Evolutionary conservation across 1,140 invertebrate species (phyloP), one percentile per base, ranked within the genome.

Genomic region (Hyphantria cunea): DNA sequence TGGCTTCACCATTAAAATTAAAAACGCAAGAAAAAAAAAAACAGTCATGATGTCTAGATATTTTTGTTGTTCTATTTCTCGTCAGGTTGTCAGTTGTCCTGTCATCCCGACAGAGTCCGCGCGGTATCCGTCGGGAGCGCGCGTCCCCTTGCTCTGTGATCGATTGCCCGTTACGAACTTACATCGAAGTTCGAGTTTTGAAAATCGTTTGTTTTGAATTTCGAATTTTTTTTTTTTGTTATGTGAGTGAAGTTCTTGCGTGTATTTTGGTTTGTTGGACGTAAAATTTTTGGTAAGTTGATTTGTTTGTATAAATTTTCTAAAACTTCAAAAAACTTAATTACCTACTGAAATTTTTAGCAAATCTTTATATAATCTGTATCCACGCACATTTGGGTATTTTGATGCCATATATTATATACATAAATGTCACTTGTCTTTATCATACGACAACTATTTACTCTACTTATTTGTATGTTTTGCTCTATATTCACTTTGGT

Each of bases 81-180:
- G 31, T 31, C 32, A 14, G 49, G 17, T 25, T 25, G 17, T 41
- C 13, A 42, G 17, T 25, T 25, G 17, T 41, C 13, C 34, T 13
- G 55, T 39, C 9, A 53, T 64, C 65, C 63, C 49, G 50, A 12
- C 79, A 76, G 68, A 79, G 63, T 73, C 53, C 64, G 66, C 71
- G 69, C 65, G 74, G 42, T 59, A 47, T 52, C 61, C 63, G 72
- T 48, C 65, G 70, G 65, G 75, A 70, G 44, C 58, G 64, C 66
- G 63, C 70, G 77, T 76, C 54, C 41, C 58, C 61, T 47, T 47
- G 42, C 56, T n/a, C 6, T 12, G 45, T 44, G 47, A 52, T 59
- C 32, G 53, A 55, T 48, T 55, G 33, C 47, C 39, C 39, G 58
- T 15, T 25, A 55, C 37, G 39, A 66, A 66, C 64, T 61, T 70